Conservation (phyloP, 1,140 invertebrate species). For the Drosophila miranda region DNA sequence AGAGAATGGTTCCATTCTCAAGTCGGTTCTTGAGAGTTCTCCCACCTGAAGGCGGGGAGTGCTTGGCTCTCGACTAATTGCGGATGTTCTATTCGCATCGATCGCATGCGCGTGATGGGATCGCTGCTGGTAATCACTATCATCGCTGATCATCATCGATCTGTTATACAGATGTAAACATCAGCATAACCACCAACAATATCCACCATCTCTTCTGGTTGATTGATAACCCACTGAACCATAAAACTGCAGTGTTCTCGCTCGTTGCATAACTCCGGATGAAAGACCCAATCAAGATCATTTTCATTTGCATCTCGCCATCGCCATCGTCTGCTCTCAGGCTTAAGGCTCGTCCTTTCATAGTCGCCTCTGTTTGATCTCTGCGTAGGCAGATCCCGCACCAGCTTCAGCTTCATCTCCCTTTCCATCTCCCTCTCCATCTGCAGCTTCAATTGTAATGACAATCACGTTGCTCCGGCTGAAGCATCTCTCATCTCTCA, state of each 20-base stretch:
- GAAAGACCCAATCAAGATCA: conserved; percentile 16
- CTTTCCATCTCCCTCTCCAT: neutral
- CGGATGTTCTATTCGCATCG: conserved; percentile 1
- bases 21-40: neutral
- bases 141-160: conserved; percentile 10
- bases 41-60: neutral
- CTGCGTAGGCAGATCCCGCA: conserved; percentile 42
- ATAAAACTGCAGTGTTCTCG: conserved; percentile 31
- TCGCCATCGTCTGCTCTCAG: neutral
- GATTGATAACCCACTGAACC: conserved; percentile 42
- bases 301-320: conserved; percentile 18
- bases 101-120: neutral
- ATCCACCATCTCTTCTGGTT: conserved; percentile 1
- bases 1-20: neutral
- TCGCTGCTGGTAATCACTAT: neutral
- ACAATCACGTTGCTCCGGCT: conserved; percentile 55
- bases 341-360: conserved; percentile 35
- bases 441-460: conserved; percentile 38
- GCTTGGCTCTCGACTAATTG: conserved; percentile 4
- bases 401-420: too few relatives aligned
- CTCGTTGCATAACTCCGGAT: conserved; percentile 11
- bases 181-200: conserved; percentile 1
- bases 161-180: neutral
- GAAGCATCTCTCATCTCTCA: conserved; percentile 56
- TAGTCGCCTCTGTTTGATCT: conserved; percentile 41